These are phyloP conservation scores for Ctenomys sociabilis DNA, from an alignment of 2,113 vertebrate genomes.

Conservation along the genomic window DNA sequence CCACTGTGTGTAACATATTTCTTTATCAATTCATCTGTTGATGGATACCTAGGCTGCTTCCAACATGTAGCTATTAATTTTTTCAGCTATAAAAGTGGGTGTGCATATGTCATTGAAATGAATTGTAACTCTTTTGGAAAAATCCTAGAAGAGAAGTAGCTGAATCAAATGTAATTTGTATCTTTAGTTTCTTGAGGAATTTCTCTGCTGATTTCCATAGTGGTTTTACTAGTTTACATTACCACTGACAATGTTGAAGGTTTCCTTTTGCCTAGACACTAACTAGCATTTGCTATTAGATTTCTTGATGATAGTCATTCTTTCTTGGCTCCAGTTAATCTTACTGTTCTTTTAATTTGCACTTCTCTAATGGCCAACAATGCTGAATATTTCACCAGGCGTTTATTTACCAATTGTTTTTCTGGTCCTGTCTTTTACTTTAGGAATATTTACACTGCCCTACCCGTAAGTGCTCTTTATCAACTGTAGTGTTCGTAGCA, in stretches of 20 bases:
- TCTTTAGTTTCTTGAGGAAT: not conserved
- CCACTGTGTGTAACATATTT: not conserved
- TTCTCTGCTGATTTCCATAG: not conserved
- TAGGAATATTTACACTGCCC: not conserved
- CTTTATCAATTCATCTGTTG: not conserved
- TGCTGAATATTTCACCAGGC: not conserved
- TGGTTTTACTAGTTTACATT: not conserved
- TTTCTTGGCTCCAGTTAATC: not conserved
- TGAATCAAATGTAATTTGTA: not conserved
- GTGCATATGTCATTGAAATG: not conserved
- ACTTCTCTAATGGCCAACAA: not conserved
- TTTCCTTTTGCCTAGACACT: not conserved
- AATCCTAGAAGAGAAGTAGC: not conserved
- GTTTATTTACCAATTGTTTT: not conserved
- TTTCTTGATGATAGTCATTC: not conserved
- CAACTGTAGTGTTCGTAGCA: not conserved
- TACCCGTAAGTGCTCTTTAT: not conserved
- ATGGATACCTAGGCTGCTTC: not conserved
- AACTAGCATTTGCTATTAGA: not conserved
- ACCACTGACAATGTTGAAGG: not conserved
- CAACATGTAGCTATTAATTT: not conserved
- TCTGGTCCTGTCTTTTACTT: not conserved
- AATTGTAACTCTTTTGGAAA: not conserved
- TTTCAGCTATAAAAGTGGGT: not conserved
- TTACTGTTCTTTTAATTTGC: not conserved